Conservation (phyloP, 2,113 vertebrate species). For the Hepsetus odoe region DNA sequence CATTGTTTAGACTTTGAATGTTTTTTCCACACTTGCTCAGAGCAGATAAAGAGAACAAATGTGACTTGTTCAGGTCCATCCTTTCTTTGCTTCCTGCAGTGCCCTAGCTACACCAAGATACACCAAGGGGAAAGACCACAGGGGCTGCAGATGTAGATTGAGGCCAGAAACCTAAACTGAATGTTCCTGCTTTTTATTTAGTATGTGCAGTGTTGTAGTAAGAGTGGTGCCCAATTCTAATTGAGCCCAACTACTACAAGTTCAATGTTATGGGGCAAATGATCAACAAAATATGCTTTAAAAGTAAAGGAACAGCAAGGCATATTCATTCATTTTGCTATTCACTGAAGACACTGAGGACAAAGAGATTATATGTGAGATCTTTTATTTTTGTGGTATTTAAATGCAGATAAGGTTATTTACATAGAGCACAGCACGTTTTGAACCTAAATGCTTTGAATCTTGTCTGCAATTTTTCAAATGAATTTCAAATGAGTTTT, state of each 20-base stretch:
- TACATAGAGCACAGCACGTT: too few species aligned
- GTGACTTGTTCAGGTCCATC: conserved; percentile 27
- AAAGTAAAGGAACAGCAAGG: too few species aligned
- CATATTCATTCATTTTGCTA: too few species aligned
- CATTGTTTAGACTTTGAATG: neutral
- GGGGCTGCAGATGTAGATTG: neutral
- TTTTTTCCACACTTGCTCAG: conserved; percentile 5
- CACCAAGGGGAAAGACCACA: neutral
- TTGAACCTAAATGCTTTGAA: too few species aligned
- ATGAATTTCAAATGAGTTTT: too few species aligned
- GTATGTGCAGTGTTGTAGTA: neutral
- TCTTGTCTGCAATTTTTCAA: too few species aligned
- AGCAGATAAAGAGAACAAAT: conserved; percentile 27
- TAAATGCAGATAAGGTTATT: too few species aligned
- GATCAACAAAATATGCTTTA: too few species aligned
- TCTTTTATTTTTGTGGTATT: too few species aligned
- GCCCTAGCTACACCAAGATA: conserved; percentile 5
- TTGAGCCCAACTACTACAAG: neutral
- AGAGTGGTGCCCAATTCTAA: neutral
- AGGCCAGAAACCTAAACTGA: neutral
- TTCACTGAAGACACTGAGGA: too few species aligned
- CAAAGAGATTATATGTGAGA: too few species aligned
- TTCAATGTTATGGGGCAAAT: neutral
- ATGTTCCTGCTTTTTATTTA: neutral
- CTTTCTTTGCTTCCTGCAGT: neutral